Conservation (phyloP, 2,888 invertebrate species). For the Pogonocherus hispidulus region DNA sequence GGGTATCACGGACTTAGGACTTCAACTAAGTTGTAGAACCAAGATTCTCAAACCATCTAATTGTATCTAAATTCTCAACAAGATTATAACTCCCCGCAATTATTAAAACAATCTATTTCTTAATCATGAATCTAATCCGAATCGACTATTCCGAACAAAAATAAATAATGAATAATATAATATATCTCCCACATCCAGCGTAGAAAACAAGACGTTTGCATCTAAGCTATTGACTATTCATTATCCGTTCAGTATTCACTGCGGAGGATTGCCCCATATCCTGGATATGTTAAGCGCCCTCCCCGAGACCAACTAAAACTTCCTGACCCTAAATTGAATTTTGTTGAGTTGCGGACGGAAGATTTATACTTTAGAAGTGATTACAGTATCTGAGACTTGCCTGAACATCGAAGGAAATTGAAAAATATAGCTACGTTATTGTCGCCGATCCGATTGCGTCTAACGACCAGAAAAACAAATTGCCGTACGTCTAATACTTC, state of each 20-base stretch:
- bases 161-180: too few species aligned
- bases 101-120: too few species aligned
- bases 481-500: constrained; percentile 37
- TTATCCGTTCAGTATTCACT: constrained; percentile 12
- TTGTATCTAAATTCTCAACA: too few species aligned
- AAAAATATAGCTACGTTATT: constrained; percentile 55
- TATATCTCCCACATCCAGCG: background rate
- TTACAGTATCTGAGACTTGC: constrained; percentile 51
- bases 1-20: too few species aligned
- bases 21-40: too few species aligned
- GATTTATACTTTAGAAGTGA: constrained; percentile 55
- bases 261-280: constrained; percentile 2
- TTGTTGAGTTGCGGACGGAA: constrained; percentile 47
- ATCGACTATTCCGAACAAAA: too few species aligned
- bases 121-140: too few species aligned
- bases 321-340: constrained; percentile 48
- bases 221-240: constrained; percentile 10
- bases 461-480: constrained; percentile 45
- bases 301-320: constrained; percentile 4
- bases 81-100: too few species aligned
- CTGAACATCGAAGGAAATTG: constrained; percentile 51
- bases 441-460: constrained; percentile 51
- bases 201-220: background rate
- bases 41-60: too few species aligned
- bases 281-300: background rate